Evolutionary conservation across 2,888 invertebrate genomes (phyloP).

Genomic region (Lepidocyrtoides sp.): DNA sequence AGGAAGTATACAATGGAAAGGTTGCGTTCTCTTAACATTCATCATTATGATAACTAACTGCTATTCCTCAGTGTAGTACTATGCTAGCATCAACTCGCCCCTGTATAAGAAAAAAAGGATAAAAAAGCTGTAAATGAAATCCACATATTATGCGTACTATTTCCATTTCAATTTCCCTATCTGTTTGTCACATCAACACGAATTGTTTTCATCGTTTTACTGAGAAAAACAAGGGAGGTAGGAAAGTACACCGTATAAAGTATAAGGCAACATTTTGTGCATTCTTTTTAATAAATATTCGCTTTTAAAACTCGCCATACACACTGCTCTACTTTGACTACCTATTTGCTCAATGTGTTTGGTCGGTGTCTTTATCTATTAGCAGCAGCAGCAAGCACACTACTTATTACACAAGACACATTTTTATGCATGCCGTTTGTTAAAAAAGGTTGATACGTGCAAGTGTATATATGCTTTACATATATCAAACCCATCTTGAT

Average conservation of each 20-base stretch:
- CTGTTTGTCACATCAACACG: constrained; percentile 38
- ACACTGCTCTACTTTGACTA: too few species aligned
- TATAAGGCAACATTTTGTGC: background rate
- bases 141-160: constrained; percentile 27
- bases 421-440: constrained; percentile 16
- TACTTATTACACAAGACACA: background rate
- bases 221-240: too few species aligned
- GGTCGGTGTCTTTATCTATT: background rate
- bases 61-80: background rate
- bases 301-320: background rate
- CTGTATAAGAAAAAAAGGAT: background rate
- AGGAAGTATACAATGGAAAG: background rate
- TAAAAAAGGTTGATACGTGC: background rate
- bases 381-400: too few species aligned
- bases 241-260: too few species aligned
- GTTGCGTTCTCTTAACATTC: constrained; percentile 21
- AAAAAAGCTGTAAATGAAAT: background rate
- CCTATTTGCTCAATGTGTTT: too few species aligned
- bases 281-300: background rate
- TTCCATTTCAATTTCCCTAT: constrained; percentile 63
- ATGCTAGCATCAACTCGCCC: background rate
- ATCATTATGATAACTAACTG: background rate
- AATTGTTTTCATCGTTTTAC: constrained; percentile 8
- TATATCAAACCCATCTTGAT: background rate
- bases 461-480: background rate